Percentiles rank a stretch among this genome's conserved stretches.
These are phyloP conservation scores for Nannoperca australis DNA, from an alignment of 2,797 vertebrate species.

Conservation along the genomic window DNA sequence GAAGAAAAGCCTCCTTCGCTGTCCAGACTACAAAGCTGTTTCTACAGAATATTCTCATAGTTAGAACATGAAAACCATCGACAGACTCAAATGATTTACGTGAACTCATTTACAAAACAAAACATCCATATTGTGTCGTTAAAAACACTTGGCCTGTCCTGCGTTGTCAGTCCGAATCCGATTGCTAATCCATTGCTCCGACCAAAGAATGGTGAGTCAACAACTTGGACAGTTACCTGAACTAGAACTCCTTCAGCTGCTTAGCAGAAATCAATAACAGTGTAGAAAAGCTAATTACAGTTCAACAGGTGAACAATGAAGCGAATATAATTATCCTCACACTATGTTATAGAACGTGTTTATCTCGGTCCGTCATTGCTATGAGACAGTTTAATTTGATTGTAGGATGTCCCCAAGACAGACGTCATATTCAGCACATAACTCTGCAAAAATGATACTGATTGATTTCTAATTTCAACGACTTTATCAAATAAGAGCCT, in stretches of 20 bases:
- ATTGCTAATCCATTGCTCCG: conserved; percentile 55
- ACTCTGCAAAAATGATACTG: conserved; percentile 10
- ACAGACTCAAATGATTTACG: conserved; percentile 70
- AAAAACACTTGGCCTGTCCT: conserved; percentile 63
- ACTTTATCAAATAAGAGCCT: conserved; percentile 41
- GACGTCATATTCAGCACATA: conserved; percentile 46
- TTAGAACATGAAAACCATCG: conserved; percentile 59
- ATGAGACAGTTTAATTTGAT: conserved; percentile 45
- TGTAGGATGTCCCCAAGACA: conserved; percentile 26
- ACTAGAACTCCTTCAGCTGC: conserved; percentile 31
- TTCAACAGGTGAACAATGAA: conserved; percentile 27
- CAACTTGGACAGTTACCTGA: conserved; percentile 40
- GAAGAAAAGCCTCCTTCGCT: conserved; percentile 30
- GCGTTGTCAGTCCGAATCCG: conserved; percentile 71
- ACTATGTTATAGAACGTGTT: conserved; percentile 27
- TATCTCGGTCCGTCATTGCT: conserved; percentile 30
- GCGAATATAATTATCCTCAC: neutral
- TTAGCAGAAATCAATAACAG: conserved; percentile 41
- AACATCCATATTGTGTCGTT: conserved; percentile 80
- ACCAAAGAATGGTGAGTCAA: conserved; percentile 64
- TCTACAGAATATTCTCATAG: conserved; percentile 38
- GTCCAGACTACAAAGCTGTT: conserved; percentile 29
- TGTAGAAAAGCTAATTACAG: conserved; percentile 6
- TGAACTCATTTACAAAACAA: conserved; percentile 70
- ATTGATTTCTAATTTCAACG: conserved; percentile 40